Conservation (phyloP, 1,140 invertebrate species). For the Venturia canescens region DNA sequence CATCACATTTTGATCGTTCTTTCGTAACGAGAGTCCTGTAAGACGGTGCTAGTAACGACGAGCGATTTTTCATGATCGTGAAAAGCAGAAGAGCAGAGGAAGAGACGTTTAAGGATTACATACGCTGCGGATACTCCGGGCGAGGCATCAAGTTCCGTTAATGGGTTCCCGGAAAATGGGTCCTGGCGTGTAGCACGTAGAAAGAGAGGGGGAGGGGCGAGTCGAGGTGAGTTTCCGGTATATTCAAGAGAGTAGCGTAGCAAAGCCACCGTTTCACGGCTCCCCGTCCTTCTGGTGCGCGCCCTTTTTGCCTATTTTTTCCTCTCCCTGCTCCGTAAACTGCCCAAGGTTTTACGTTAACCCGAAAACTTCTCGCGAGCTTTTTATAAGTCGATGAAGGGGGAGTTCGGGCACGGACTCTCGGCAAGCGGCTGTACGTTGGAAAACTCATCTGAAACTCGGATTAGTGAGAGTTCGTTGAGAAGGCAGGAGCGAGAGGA, state of each 20-base stretch:
- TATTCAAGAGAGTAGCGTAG: background rate
- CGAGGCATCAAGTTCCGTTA: constrained; percentile 39
- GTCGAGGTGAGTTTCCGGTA: constrained; percentile 28
- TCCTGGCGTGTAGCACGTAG: background rate
- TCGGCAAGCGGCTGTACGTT: constrained; percentile 50
- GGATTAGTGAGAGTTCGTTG: constrained; percentile 63
- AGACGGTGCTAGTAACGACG: background rate
- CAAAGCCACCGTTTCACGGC: constrained; percentile 13
- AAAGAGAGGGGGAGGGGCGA: background rate
- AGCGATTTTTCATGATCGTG: too few species aligned
- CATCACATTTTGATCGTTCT: background rate
- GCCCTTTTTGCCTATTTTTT: background rate
- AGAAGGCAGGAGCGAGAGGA: constrained; percentile 49
- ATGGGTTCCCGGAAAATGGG: constrained; percentile 30
- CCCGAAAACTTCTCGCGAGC: constrained; percentile 67
- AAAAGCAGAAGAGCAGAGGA: background rate
- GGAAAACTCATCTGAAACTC: constrained; percentile 74
- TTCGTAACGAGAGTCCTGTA: background rate
- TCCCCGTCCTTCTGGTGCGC: background rate
- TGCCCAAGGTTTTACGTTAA: constrained; percentile 63
- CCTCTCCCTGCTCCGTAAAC: constrained; percentile 40
- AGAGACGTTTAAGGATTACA: constrained; percentile 17
- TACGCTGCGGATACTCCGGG: background rate
- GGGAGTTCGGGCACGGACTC: constrained; percentile 3
- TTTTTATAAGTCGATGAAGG: constrained; percentile 70